A percentile compares a stretch with the other conserved stretches of the same genome.
These are phyloP conservation scores for Brachystomella parvula DNA, from an alignment of 1,140 invertebrate species.

Conservation along the genomic window DNA sequence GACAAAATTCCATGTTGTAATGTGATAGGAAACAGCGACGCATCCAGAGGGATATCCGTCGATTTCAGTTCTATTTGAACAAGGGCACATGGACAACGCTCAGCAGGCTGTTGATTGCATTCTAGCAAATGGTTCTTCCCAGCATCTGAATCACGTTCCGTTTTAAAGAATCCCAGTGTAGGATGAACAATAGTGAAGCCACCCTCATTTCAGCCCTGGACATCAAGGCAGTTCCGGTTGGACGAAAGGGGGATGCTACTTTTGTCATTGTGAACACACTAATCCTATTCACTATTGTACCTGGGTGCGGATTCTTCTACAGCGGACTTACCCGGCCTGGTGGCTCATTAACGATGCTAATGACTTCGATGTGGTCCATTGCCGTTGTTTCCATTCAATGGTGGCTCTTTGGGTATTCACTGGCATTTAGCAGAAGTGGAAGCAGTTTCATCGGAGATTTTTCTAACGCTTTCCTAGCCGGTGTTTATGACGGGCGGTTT, in stretches of 20 bases:
- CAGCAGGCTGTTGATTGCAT: too few species aligned
- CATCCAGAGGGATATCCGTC: too few species aligned
- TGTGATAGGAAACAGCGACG: too few species aligned
- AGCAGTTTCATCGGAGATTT: conserved; percentile 5
- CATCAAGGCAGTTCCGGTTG: not conserved
- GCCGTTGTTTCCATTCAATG: conserved; percentile 7
- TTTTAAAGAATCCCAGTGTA: too few species aligned
- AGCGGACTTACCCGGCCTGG: not conserved
- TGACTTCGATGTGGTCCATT: not conserved
- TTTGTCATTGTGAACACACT: not conserved
- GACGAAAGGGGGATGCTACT: not conserved
- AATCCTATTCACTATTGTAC: conserved; percentile 1
- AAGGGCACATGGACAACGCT: too few species aligned
- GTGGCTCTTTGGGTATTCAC: conserved; percentile 8
- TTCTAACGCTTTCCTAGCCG: not conserved
- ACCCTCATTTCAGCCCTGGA: not conserved
- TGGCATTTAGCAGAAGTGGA: not conserved
- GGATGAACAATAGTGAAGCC: too few species aligned
- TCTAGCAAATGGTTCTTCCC: too few species aligned
- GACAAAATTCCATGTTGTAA: too few species aligned
- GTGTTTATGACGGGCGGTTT: not conserved
- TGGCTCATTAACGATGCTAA: not conserved
- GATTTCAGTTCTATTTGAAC: too few species aligned
- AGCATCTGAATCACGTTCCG: too few species aligned
- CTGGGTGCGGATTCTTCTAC: conserved; percentile 9